Evolutionary conservation across 2,888 invertebrate species (phyloP), one percentile per base, ranked within the genome.

Genomic region (Ichneumon xanthorius): DNA sequence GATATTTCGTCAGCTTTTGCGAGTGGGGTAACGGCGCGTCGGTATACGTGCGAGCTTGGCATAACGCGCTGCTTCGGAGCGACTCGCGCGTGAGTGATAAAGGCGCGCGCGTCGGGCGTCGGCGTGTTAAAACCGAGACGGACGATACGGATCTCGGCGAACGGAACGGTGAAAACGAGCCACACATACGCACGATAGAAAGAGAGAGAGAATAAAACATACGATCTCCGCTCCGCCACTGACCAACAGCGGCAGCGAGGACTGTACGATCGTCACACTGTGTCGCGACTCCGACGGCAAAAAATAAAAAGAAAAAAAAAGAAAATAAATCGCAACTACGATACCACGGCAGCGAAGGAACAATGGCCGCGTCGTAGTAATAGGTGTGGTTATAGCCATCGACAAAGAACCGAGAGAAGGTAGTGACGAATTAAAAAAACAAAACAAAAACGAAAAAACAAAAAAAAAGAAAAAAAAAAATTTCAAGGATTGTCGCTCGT

Each of bases 331-430:
- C 70, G 30, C 53, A 19, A 80, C 33, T 65, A 26, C 75, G 50
- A 70, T 61, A 63, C 14, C 68, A 73, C 53, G 73, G 73, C 37
- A 58, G 61, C 63, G 53, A 61, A 71, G 63, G 79, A 85, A 83
- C 80, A 85, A 85, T 85, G 85, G 85, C 82, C 72, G 78, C 68
- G 78, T 76, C 76, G 83, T 71, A 68, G 48, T 67, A 48, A 77
- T 84, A 85, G 83, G 83, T 83, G 82, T 79, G 83, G 85, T 85
- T 85, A 55, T 40, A 81, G 48, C 63, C 26, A 65, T 79, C 53
- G 71, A 81, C 14, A 48, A 61, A 30, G 50, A 22, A 22, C 6
- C 14, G 37, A 40, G n/a, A 11, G n/a, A 55, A 37, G 55, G n/a
- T 45, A 55, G 40, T 80, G 50, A 63, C 65, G 45, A 80, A 63